Evolutionary conservation across 2,113 vertebrate genomes (phyloP), one percentile per base, ranked within the genome.

Genomic region (Calcarius ornatus): DNA sequence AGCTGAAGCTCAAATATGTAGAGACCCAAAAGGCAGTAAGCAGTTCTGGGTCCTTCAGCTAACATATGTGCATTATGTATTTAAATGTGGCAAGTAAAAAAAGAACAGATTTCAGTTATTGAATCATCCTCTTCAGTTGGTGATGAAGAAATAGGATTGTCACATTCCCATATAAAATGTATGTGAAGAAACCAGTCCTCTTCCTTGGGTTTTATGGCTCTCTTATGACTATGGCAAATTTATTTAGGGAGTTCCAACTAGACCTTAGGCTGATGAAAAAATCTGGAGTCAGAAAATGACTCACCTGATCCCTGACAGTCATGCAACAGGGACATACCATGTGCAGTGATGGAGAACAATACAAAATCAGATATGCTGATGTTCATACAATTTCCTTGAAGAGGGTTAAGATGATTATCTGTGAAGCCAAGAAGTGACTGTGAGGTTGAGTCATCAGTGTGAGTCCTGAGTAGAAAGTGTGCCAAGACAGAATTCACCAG

Each of bases 381-480:
- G 48, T 64, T 90, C 53, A 40, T 16, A 35, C 40, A 19, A 22
- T 79, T 96, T 95, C 87, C 78, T 91, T 90, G 70, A 94, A 72
- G 65, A 73, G 22, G n/a, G 61, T 88, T 91, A 69, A 94, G 81
- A 81, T 89, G 11, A 59, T 76, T 90, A 79, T 76, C 93, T 94
- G 31, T 40, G 37, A 81, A 88, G 30, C 16, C 63, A 94, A 82
- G 57, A 90, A 91, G 31, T 48, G 57, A 91, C 65, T 90, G 33
- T 71, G 78, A 82, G 28, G 37, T 12, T 96, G 87, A 95, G 57
- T 91, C 92, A 93, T 69, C 78, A 82, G 73, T 79, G 24, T 70
- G 43, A 87, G 48, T 85, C 20, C 61, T 57, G 61, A 94, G 56
- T 25, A 82, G 84, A 66, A 81, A 81, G 3, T 3, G 3, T 79